Percentiles rank a stretch among this genome's conserved stretches.
Evolutionary conservation across 1,140 invertebrate species (phyloP).

Genomic region (Drosophila santomea): DNA sequence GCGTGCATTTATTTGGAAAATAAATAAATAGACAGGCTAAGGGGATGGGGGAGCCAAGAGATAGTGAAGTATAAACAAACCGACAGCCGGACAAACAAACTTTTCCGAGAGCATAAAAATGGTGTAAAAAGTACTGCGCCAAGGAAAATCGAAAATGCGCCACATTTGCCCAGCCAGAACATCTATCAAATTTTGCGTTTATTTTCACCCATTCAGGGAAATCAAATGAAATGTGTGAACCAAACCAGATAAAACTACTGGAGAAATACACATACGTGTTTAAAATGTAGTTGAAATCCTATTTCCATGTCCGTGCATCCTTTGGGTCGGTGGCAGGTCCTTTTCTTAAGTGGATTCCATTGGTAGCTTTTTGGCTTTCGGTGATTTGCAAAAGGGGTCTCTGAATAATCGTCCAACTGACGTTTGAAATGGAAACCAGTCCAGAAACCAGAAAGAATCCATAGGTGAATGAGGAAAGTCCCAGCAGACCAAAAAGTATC

Average conservation of each 20-base stretch:
- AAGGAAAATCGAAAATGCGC: conserved; percentile 66
- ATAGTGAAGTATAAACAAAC: conserved; percentile 67
- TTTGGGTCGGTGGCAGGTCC: conserved; percentile 43
- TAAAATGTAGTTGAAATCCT: conserved; percentile 61
- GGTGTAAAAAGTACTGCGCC: conserved; percentile 44
- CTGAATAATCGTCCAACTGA: conserved; percentile 33
- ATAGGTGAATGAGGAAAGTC: conserved; percentile 9
- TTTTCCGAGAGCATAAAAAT: conserved; percentile 59
- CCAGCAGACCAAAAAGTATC: conserved; percentile 1
- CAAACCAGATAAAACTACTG: conserved; percentile 54
- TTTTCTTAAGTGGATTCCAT: conserved; percentile 72
- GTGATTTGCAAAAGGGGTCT: conserved; percentile 33
- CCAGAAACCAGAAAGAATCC: neutral
- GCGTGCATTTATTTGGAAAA: conserved; percentile 67
- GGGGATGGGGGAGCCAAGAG: conserved; percentile 5
- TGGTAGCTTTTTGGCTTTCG: conserved; percentile 51
- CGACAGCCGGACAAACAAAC: conserved; percentile 60
- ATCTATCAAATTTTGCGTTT: conserved; percentile 75
- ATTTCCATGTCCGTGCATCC: conserved; percentile 52
- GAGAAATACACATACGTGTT: conserved; percentile 1
- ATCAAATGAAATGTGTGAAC: conserved; percentile 39
- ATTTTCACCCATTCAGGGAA: conserved; percentile 46
- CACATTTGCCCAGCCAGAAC: conserved; percentile 65
- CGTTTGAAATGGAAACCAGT: neutral
- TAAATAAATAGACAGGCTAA: conserved; percentile 61